Base-by-base conservation (phyloP, 2,888 invertebrate species). In the Smittia sp. region DNA sequence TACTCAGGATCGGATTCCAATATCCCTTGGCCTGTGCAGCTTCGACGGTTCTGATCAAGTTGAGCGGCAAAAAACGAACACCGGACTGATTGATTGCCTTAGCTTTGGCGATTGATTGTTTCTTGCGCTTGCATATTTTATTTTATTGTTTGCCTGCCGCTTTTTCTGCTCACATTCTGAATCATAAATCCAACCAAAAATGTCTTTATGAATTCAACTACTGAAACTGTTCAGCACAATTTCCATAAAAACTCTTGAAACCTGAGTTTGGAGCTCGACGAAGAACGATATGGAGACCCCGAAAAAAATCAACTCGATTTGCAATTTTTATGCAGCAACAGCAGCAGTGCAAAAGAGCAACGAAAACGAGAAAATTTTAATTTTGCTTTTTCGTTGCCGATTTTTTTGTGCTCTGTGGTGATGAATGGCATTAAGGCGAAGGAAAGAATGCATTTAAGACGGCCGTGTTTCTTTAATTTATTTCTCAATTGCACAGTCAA, bases 271-370 rank as follows among this genome's bases (percentile, higher is more conserved):
- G 15, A 46, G 46, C 11, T 46, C 46, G 13, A 13, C 22, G 58
- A 58, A 22, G 46, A 46, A 11, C 46, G 15, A 46, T 1, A 58
- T 1, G 2, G 22, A 58, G n/a, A 58, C 6, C 18, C 58, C 22
- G 58, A 66, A 66, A 66, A 66, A 66, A 38, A 38, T 11, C 15
- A 11, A 58, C 66, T 66, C 66, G 38, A 66, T 66, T 66, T 66
- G 66, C 66, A 66, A 66, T 66, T 66, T 63, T 66, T 24, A 63
- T 25, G 62, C 25, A 63, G 25, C 62, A 25, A 58, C 24, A 22
- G 11, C 24, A 22, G 27, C 27, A 27, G 25, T 4, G 63, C 63
- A 63, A 63, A 52, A 63, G 63, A 63, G 27, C 22, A 27, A 27
- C 63, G n/a, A 63, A 46, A 46, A 46, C 46, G 46, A 46, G 46